Evolutionary conservation across 1,140 invertebrate genomes (phyloP).

Genomic region (Bradynema listronoti): DNA sequence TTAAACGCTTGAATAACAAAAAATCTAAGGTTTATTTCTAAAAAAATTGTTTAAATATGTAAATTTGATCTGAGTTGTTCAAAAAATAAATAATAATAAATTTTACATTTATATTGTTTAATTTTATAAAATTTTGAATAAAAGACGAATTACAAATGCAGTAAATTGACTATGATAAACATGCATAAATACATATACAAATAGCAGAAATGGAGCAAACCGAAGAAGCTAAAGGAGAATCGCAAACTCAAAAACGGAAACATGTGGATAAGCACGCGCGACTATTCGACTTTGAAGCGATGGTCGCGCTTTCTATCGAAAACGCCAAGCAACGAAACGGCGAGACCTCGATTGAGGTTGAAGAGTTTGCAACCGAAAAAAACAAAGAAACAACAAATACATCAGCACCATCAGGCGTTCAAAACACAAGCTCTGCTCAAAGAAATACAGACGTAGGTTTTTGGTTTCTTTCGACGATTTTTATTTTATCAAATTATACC

Average conservation of each 20-base stretch:
- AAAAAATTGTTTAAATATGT: too few species aligned
- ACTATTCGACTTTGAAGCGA: conserved; percentile 33
- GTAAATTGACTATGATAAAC: too few species aligned
- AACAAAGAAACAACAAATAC: conserved; percentile 3
- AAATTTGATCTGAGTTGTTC: too few species aligned
- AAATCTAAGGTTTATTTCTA: too few species aligned
- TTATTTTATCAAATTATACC: conserved; percentile 11
- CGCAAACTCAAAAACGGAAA: conserved; percentile 7
- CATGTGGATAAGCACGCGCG: conserved; percentile 31
- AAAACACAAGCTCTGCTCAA: conserved; percentile 3
- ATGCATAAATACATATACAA: too few species aligned
- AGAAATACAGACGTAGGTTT: conserved; percentile 14
- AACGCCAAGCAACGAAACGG: conserved; percentile 9
- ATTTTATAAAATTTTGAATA: too few species aligned
- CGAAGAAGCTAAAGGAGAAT: conserved; percentile 8
- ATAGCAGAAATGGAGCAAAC: background rate
- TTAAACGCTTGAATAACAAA: too few species aligned
- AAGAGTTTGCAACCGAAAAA: conserved; percentile 9
- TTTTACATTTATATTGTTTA: too few species aligned
- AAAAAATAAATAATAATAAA: too few species aligned
- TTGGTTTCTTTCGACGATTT: background rate
- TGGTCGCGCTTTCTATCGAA: conserved; percentile 35
- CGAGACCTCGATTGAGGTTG: background rate
- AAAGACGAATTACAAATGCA: too few species aligned
- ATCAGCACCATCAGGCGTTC: background rate